Conservation (phyloP, 2,113 vertebrate genomes). For the Caloenas nicobarica region DNA sequence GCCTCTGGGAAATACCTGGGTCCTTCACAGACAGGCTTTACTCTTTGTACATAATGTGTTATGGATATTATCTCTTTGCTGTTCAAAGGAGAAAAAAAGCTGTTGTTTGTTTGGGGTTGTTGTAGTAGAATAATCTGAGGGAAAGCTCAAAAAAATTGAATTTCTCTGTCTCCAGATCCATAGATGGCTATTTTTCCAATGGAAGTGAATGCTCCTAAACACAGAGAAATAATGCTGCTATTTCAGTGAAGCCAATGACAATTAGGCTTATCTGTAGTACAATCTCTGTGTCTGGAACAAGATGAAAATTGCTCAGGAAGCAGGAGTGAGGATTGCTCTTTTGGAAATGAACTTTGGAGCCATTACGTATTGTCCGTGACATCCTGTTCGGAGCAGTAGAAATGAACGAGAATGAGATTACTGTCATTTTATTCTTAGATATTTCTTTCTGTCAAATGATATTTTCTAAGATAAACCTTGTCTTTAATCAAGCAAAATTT, state of each 20-base stretch:
- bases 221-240: background rate
- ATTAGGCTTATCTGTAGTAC: constrained; percentile 14
- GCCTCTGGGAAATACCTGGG: background rate
- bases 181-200: background rate
- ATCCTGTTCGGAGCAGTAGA: background rate
- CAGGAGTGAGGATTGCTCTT: background rate
- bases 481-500: constrained; percentile 28
- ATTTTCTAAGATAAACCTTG: constrained; percentile 14
- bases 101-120: background rate
- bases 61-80: background rate
- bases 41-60: background rate
- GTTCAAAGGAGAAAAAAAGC: background rate
- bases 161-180: background rate
- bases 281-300: constrained; percentile 10
- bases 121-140: background rate
- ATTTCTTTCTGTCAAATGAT: constrained; percentile 6
- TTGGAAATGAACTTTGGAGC: constrained; percentile 1
- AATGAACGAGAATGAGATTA: background rate
- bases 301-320: constrained; percentile 33
- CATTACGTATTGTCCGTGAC: background rate
- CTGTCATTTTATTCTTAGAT: constrained; percentile 14
- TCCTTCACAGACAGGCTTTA: background rate
- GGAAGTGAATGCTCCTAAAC: background rate
- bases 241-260: background rate
- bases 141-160: background rate